These are phyloP conservation scores for Aix galericulata DNA, from an alignment of 2,113 vertebrate genomes.

Conservation along the genomic window DNA sequence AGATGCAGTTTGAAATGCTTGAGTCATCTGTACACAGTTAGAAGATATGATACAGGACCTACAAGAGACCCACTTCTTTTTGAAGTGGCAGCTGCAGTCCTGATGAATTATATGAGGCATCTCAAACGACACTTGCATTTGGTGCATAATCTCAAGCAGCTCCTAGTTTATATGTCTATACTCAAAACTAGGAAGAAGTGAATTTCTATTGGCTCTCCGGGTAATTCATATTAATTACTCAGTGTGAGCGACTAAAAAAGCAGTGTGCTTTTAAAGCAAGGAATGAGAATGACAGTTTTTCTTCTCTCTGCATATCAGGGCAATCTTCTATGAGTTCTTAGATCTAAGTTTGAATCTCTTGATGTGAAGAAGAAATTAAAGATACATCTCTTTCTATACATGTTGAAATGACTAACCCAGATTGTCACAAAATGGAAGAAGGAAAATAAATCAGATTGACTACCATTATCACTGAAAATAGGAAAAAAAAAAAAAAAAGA, in stretches of 20 bases:
- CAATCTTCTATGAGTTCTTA: background rate
- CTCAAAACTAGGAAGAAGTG: background rate
- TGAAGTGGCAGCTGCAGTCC: constrained; percentile 27
- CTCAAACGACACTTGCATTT: background rate
- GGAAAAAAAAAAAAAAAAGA: background rate
- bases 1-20: background rate
- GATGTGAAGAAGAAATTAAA: background rate
- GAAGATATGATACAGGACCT: background rate
- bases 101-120: background rate
- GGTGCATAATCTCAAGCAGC: background rate
- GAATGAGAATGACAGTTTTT: background rate
- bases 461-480: background rate
- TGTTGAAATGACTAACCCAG: background rate
- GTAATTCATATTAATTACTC: background rate
- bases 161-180: background rate
- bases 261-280: background rate
- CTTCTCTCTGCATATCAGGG: background rate
- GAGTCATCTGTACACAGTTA: background rate
- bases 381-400: fast-evolving
- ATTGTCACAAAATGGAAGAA: background rate
- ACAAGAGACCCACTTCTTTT: background rate
- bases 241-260: background rate
- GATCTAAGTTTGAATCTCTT: background rate
- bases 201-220: background rate
- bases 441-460: background rate